Percentiles rank a stretch among this genome's conserved stretches.
These are phyloP conservation scores for Cecropterus lyciades DNA, from an alignment of 1,140 invertebrate genomes.

Conservation along the genomic window DNA sequence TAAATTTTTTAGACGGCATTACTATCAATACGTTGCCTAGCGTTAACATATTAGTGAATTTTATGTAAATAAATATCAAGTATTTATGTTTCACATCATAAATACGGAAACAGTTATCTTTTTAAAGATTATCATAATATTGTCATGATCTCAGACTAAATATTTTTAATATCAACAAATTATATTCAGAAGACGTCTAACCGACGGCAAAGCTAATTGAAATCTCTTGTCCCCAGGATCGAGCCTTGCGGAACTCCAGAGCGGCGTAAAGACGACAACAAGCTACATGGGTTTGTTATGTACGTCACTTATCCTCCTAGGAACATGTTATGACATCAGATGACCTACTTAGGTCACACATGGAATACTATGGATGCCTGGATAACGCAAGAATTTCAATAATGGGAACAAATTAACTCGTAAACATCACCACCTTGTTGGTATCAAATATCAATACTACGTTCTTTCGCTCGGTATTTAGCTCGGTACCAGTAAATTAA, in stretches of 20 bases:
- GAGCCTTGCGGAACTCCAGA: conserved; percentile 71
- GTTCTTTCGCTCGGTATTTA: conserved; percentile 19
- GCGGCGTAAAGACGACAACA: conserved; percentile 70
- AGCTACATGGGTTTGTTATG: conserved; percentile 65
- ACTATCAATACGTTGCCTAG: too few species aligned
- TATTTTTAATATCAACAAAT: too few species aligned
- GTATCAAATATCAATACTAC: background rate
- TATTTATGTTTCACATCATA: too few species aligned
- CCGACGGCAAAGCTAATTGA: conserved; percentile 1
- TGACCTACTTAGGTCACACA: conserved; percentile 65
- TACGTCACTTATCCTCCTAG: conserved; percentile 54
- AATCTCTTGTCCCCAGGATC: conserved; percentile 56
- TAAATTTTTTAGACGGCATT: too few species aligned
- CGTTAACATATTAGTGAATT: too few species aligned
- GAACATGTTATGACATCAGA: conserved; percentile 58
- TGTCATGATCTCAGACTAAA: too few species aligned
- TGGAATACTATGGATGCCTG: conserved; percentile 43
- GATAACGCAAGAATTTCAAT: conserved; percentile 56
- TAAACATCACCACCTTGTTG: conserved; percentile 27
- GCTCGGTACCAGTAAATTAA: conserved; percentile 7
- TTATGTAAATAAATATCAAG: too few species aligned
- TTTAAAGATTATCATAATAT: too few species aligned
- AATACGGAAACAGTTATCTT: too few species aligned
- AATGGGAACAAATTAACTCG: conserved; percentile 55
- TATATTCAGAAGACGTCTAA: background rate